A percentile compares a stretch with the other conserved stretches of the same genome.
These are phyloP conservation scores for Drosophila affinis DNA, from an alignment of 2,888 invertebrate genomes.

Conservation along the genomic window DNA sequence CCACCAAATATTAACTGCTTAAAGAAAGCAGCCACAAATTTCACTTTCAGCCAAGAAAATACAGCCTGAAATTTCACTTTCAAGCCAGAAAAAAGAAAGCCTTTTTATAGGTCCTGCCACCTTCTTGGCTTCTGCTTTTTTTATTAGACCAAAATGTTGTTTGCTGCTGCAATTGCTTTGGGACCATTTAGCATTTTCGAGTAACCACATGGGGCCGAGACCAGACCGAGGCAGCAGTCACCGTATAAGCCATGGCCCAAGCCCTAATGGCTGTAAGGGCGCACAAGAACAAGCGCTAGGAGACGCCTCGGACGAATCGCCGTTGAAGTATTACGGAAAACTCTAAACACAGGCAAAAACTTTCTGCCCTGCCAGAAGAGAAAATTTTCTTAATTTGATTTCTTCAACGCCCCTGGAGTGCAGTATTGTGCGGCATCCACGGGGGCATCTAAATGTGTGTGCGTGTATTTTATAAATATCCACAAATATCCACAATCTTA, in stretches of 20 bases:
- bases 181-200: conserved; percentile 80
- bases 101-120: not conserved
- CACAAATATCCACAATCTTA: conserved; percentile 1
- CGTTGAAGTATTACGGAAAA: conserved; percentile 68
- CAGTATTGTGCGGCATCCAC: conserved; percentile 30
- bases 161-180: conserved; percentile 71
- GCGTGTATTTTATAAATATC: conserved; percentile 68
- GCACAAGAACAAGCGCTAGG: conserved; percentile 5
- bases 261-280: conserved; percentile 49
- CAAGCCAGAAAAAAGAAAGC: not conserved
- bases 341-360: conserved; percentile 70
- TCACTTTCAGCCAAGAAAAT: not conserved
- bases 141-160: conserved; percentile 31
- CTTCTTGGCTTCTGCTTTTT: not conserved
- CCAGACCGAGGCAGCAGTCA: conserved; percentile 26
- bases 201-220: conserved; percentile 80
- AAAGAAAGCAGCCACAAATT: not conserved
- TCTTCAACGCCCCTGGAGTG: conserved; percentile 74
- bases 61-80: not conserved
- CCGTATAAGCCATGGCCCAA: conserved; percentile 38
- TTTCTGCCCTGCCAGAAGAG: conserved; percentile 58
- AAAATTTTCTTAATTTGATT: conserved; percentile 78
- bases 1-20: not conserved
- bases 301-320: conserved; percentile 1
- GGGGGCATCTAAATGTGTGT: conserved; percentile 61